Conservation (phyloP, 1,140 invertebrate species). For the Drosophila nigrodunni region DNA sequence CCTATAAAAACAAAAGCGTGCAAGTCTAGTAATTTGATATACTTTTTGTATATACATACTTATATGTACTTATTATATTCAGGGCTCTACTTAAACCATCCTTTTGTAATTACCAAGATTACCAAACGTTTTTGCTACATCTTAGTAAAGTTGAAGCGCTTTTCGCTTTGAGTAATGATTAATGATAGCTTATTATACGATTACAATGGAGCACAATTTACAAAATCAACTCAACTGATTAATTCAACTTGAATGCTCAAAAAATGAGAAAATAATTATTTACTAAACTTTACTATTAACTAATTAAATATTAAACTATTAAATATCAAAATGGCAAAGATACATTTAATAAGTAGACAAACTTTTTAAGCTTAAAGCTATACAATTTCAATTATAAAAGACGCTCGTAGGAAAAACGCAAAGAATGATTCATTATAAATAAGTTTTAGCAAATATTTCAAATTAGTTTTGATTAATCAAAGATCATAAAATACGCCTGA, state of each 20-base stretch:
- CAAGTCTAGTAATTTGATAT: constrained; percentile 60
- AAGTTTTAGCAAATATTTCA: constrained; percentile 40
- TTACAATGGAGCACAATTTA: constrained; percentile 39
- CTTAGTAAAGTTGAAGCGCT: constrained; percentile 35
- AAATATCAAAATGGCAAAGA: constrained; percentile 25
- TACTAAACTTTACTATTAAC: constrained; percentile 11
- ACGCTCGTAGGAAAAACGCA: constrained; percentile 43
- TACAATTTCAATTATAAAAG: constrained; percentile 48
- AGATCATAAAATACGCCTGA: constrained; percentile 21
- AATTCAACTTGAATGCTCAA: constrained; percentile 48
- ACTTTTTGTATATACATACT: constrained; percentile 27
- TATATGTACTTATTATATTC: constrained; percentile 23
- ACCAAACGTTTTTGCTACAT: constrained; percentile 32
- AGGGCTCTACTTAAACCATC: constrained; percentile 16
- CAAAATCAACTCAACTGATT: constrained; percentile 27
- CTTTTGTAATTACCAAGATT: constrained; percentile 46
- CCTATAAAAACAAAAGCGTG: constrained; percentile 32
- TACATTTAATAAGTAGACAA: constrained; percentile 56
- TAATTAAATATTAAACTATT: background rate
- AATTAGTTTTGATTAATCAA: constrained; percentile 34
- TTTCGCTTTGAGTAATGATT: constrained; percentile 33
- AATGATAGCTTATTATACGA: constrained; percentile 22
- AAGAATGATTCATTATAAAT: constrained; percentile 23
- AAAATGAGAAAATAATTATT: constrained; percentile 33
- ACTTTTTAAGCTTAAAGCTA: constrained; percentile 44